Evolutionary conservation across 1,140 invertebrate genomes (phyloP).

Genomic region (Magallana angulata): DNA sequence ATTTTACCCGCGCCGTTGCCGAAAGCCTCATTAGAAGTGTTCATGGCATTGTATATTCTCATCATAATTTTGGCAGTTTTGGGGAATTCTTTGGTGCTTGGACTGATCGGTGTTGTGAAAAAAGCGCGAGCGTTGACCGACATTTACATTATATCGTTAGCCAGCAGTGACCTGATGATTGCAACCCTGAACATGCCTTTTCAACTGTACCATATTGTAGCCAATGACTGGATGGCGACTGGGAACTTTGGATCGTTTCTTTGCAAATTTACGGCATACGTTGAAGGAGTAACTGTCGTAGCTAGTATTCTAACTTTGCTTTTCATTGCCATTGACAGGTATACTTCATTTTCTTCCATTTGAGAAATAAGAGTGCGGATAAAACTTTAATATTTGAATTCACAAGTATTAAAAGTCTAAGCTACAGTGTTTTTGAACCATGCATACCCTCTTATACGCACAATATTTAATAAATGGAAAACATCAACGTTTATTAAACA

Average conservation of each 20-base stretch:
- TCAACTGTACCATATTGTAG: slow-evolving; percentile 63
- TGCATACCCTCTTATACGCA: too few species aligned
- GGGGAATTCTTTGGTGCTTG: slow-evolving; percentile 64
- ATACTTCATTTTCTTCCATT: neutral
- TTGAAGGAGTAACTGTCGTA: slow-evolving; percentile 67
- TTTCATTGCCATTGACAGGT: slow-evolving; percentile 71
- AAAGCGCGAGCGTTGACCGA: slow-evolving; percentile 70
- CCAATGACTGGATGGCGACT: slow-evolving; percentile 65
- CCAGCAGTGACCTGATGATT: slow-evolving; percentile 63
- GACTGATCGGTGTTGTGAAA: slow-evolving; percentile 58
- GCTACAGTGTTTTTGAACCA: too few species aligned
- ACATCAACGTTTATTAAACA: too few species aligned
- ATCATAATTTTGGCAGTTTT: slow-evolving; percentile 67
- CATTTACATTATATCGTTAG: slow-evolving; percentile 74
- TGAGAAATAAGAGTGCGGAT: too few species aligned
- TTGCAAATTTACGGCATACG: slow-evolving; percentile 68
- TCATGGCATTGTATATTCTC: slow-evolving; percentile 59
- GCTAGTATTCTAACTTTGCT: slow-evolving; percentile 69
- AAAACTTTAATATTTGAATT: too few species aligned
- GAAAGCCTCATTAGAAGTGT: slow-evolving; percentile 43
- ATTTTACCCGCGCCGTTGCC: slow-evolving; percentile 61
- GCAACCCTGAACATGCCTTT: slow-evolving; percentile 70
- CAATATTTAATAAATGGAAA: too few species aligned
- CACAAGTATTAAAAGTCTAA: too few species aligned
- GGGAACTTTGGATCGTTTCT: slow-evolving; percentile 59